Percentiles rank a stretch among this genome's conserved stretches.
These are phyloP conservation scores for Allochrocebus solatus DNA, from an alignment of 2,797 vertebrate species.

Conservation along the genomic window DNA sequence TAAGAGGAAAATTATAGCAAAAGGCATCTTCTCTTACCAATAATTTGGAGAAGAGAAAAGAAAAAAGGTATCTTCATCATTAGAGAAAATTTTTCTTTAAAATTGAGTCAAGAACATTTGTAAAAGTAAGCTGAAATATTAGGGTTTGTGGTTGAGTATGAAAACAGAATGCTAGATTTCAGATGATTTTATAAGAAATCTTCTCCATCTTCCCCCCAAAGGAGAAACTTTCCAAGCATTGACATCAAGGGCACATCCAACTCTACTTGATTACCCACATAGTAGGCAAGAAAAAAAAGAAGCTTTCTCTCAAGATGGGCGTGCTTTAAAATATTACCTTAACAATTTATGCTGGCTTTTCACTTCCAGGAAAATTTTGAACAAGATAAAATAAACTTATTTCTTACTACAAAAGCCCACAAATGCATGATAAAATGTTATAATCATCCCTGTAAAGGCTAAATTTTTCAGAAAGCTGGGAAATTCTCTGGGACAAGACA, in stretches of 20 bases:
- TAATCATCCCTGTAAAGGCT: not conserved
- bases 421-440: not conserved
- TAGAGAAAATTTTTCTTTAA: conserved; percentile 62
- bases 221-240: not conserved
- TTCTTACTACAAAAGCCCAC: not conserved
- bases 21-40: not conserved
- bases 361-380: conserved; percentile 5
- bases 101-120: conserved; percentile 39
- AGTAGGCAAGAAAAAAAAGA: not conserved
- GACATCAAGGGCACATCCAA: not conserved
- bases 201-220: not conserved
- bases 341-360: not conserved
- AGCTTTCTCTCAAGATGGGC: not conserved
- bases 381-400: not conserved
- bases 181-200: not conserved
- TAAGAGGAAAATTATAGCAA: not conserved
- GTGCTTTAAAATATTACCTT: not conserved
- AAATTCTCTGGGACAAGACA: not conserved
- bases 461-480: not conserved
- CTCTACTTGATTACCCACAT: not conserved
- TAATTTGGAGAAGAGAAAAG: not conserved
- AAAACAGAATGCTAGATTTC: not conserved
- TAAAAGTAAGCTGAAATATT: conserved; percentile 66
- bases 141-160: conserved; percentile 36
- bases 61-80: not conserved